A percentile compares a stretch with the other conserved stretches of the same genome.
Evolutionary conservation across 2,797 vertebrate genomes (phyloP).

Genomic region (Danio jaintianensis): DNA sequence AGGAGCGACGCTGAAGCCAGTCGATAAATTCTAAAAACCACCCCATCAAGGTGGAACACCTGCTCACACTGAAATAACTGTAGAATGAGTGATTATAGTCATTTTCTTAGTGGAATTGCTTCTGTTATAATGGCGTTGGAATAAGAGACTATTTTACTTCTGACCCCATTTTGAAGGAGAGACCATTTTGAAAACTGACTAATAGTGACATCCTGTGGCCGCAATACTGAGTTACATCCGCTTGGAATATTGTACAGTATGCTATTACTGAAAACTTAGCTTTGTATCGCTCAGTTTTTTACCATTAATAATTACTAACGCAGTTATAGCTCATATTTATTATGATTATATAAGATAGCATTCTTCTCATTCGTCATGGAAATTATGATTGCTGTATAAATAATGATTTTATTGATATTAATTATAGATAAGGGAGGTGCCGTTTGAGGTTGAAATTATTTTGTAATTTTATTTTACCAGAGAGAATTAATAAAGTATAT

Average conservation of each 20-base stretch:
- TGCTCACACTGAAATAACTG: slow-evolving; percentile 71
- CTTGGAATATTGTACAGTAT: slow-evolving; percentile 85
- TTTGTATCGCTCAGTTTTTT: slow-evolving; percentile 86
- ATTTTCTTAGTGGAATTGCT: slow-evolving; percentile 68
- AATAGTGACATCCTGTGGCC: slow-evolving; percentile 84
- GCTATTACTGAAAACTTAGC: slow-evolving; percentile 81
- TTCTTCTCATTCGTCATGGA: slow-evolving; percentile 83
- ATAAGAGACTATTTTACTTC: slow-evolving; percentile 73
- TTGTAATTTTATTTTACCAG: slow-evolving; percentile 90
- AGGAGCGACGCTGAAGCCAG: slow-evolving; percentile 72
- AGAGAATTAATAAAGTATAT: slow-evolving; percentile 90
- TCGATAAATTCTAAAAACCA: slow-evolving; percentile 63
- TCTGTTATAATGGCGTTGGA: slow-evolving; percentile 65
- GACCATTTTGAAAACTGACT: slow-evolving; percentile 79
- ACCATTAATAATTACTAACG: slow-evolving; percentile 80
- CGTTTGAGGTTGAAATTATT: slow-evolving; percentile 87
- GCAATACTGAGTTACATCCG: slow-evolving; percentile 81
- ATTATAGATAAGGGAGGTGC: slow-evolving; percentile 81
- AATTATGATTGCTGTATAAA: slow-evolving; percentile 82
- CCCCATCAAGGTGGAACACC: slow-evolving; percentile 51
- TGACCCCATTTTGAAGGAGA: slow-evolving; percentile 74
- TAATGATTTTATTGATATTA: slow-evolving; percentile 75
- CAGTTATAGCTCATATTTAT: slow-evolving; percentile 83
- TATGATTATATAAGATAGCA: slow-evolving; percentile 80
- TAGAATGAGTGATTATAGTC: slow-evolving; percentile 63